Evolutionary conservation across 1,140 invertebrate species (phyloP).

Genomic region (Drosophila fuyamai): DNA sequence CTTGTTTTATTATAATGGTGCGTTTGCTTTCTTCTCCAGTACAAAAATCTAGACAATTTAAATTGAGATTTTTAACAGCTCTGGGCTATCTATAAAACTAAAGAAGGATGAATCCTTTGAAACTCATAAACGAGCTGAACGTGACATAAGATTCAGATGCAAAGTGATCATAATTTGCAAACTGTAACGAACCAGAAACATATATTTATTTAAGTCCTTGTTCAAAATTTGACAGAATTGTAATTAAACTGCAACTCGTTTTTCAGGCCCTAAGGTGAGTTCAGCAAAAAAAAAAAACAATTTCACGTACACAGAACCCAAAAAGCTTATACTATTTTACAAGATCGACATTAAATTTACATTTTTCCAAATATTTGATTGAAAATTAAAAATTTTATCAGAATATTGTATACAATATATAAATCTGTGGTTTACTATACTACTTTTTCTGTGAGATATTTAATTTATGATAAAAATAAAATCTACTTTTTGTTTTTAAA

Average conservation of each 20-base stretch:
- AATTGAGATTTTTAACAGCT: constrained; percentile 11
- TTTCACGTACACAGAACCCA: not conserved
- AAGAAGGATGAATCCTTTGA: not conserved
- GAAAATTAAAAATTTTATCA: no score
- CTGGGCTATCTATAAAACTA: constrained; percentile 9
- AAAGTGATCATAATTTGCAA: not conserved
- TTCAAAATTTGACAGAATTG: not conserved
- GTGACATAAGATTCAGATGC: constrained; percentile 8
- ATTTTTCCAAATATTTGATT: no score
- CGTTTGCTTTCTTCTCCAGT: constrained; percentile 3
- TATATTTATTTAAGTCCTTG: no score
- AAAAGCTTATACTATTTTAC: no score
- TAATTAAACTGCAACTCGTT: constrained; percentile 4
- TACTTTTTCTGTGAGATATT: no score
- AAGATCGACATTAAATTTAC: no score
- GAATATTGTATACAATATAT: no score
- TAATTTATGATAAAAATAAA: no score
- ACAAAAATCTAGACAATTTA: constrained; percentile 17
- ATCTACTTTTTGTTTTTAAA: no score
- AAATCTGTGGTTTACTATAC: no score
- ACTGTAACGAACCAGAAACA: not conserved
- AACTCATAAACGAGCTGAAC: constrained; percentile 13
- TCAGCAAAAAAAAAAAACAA: not conserved
- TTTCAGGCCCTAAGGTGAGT: not conserved
- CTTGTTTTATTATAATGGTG: constrained; percentile 7